phyloP scores from a whole-genome alignment of 2,888 invertebrate species.

The Diaprepes abbreviatus region DNA sequence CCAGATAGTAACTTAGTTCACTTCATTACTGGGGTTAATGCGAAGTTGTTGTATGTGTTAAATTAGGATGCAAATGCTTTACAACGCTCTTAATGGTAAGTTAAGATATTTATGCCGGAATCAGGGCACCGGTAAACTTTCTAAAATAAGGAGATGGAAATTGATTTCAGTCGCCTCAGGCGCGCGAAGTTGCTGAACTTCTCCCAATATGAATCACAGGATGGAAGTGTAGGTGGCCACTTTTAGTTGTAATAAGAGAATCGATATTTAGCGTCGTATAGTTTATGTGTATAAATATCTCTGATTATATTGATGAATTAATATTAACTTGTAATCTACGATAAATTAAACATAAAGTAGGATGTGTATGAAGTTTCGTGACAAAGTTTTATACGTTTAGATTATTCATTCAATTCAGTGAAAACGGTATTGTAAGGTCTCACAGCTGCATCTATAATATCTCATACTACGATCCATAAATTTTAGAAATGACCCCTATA shows the following conservation, averaged over 20 bases:
- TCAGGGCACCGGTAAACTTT: slow-evolving; percentile 10
- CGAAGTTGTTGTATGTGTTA: neutral
- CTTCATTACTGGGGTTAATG: neutral
- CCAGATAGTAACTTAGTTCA: neutral
- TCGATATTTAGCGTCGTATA: slow-evolving; percentile 4
- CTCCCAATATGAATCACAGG: slow-evolving; percentile 36
- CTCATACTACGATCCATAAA: too few relatives aligned
- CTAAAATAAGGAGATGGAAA: slow-evolving; percentile 66
- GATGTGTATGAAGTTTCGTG: too few relatives aligned
- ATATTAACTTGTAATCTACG: too few relatives aligned
- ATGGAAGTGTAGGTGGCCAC: neutral
- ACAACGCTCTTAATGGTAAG: neutral
- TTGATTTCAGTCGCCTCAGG: slow-evolving; percentile 65
- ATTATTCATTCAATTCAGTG: too few relatives aligned
- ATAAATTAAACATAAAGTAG: too few relatives aligned
- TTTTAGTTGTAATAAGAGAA: slow-evolving; percentile 3
- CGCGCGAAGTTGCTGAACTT: slow-evolving; percentile 65
- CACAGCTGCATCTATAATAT: too few relatives aligned
- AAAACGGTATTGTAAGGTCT: too few relatives aligned
- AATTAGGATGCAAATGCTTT: neutral
- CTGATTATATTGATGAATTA: too few relatives aligned
- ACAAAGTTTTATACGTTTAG: too few relatives aligned
- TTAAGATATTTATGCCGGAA: slow-evolving; percentile 23
- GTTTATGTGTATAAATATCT: too few relatives aligned
- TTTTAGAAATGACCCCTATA: too few relatives aligned